These are phyloP conservation scores for Xenentodon cancila DNA, from an alignment of 2,797 vertebrate genomes.

Conservation along the genomic window DNA sequence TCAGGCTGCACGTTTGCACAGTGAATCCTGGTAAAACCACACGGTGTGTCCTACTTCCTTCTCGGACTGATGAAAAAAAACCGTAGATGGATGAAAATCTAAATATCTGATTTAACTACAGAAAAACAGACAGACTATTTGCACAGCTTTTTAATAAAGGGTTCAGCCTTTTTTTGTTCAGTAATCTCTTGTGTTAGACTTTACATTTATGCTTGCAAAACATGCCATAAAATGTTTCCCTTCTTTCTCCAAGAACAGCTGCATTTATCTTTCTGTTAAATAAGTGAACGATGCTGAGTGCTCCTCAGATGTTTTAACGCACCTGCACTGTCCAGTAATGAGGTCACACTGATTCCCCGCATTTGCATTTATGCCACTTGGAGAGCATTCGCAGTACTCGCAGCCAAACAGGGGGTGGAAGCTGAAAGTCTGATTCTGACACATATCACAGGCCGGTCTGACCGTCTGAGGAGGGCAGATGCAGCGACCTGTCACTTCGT, in stretches of 20 bases:
- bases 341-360: conserved; percentile 80
- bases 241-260: neutral
- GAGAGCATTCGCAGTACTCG: conserved; percentile 89
- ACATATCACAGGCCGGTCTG: conserved; percentile 87
- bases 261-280: neutral
- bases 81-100: too few species aligned
- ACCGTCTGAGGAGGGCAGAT: conserved; percentile 90
- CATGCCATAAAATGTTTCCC: too few species aligned
- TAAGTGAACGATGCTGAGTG: neutral
- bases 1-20: too few species aligned
- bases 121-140: too few species aligned
- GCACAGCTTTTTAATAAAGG: too few species aligned
- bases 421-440: conserved; percentile 84
- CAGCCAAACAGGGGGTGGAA: conserved; percentile 92
- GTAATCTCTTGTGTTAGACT: too few species aligned
- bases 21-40: too few species aligned
- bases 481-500: conserved; percentile 89
- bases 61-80: too few species aligned
- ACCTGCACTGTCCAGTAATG: conserved; percentile 90
- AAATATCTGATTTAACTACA: too few species aligned
- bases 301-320: conserved; percentile 47
- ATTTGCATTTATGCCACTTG: conserved; percentile 67
- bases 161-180: too few species aligned
- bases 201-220: too few species aligned
- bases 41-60: too few species aligned